Percentiles rank a stretch among this genome's conserved stretches.
These are phyloP conservation scores for Pluvianellus socialis DNA, from an alignment of 2,113 vertebrate species.

Conservation along the genomic window DNA sequence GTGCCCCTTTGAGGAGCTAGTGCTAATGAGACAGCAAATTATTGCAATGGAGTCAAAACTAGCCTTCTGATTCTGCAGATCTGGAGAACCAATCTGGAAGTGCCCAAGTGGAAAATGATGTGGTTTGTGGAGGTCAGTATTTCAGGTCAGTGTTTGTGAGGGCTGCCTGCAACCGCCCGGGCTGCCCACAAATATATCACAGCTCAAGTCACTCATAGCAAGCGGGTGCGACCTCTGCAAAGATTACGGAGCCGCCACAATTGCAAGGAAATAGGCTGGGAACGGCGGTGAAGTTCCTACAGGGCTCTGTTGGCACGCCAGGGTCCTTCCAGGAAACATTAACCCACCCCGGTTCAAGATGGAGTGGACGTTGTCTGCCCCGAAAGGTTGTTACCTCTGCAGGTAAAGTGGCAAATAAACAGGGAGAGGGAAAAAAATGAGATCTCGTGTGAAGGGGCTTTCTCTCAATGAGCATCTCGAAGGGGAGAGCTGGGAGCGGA, in stretches of 20 bases:
- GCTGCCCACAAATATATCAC: constrained; percentile 2
- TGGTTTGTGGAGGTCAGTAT: constrained; percentile 46
- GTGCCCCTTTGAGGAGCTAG: constrained; percentile 54
- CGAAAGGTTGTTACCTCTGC: not conserved
- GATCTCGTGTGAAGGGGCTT: not conserved
- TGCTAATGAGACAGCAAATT: constrained; percentile 71
- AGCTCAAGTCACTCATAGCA: not conserved
- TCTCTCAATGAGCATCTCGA: not conserved
- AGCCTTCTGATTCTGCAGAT: constrained; percentile 24
- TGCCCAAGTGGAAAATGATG: constrained; percentile 74
- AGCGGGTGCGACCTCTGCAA: not conserved
- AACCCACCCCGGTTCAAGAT: not conserved
- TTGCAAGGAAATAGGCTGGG: not conserved
- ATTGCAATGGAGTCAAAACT: not conserved
- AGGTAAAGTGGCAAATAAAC: not conserved
- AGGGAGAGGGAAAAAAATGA: not conserved
- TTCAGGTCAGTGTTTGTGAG: constrained; percentile 39
- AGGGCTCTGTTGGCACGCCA: not conserved
- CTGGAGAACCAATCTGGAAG: constrained; percentile 62
- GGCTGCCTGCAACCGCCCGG: not conserved
- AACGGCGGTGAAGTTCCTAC: rapidly evolving
- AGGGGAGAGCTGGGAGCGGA: not conserved
- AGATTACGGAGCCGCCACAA: not conserved
- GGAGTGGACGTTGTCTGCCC: rapidly evolving
- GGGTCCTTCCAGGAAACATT: not conserved